Evolutionary conservation across 92 coral and sea anemone genomes (phyloP).

Genomic region (Zoanthus sansibaricus): DNA sequence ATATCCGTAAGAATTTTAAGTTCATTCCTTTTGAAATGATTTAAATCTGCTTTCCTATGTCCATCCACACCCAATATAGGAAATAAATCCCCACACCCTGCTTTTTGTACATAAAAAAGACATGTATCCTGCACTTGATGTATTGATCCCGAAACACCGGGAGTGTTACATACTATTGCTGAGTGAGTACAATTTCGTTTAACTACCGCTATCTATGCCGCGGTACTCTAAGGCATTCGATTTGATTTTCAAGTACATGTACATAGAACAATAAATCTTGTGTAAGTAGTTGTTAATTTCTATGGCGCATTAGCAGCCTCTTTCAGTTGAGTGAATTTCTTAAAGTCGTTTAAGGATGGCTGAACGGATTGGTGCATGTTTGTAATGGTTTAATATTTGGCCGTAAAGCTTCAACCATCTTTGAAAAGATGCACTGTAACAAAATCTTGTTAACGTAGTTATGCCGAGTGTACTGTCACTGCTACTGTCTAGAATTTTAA

Average conservation of each 20-base stretch:
- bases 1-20: too few species aligned
- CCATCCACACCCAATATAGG: too few species aligned
- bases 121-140: constrained; percentile 27
- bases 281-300: background rate
- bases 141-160: constrained; percentile 43
- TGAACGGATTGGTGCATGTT: constrained; percentile 2
- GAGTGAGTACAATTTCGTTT: constrained; percentile 25
- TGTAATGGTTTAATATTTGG: background rate
- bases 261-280: constrained; percentile 16
- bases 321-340: constrained; percentile 7
- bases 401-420: background rate
- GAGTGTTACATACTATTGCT: constrained; percentile 31
- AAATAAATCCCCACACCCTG: too few species aligned
- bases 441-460: background rate
- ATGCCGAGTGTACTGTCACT: background rate
- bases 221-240: constrained; percentile 36
- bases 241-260: constrained; percentile 28
- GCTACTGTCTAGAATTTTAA: background rate
- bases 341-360: background rate
- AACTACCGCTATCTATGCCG: constrained; percentile 25
- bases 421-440: background rate
- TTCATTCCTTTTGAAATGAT: too few species aligned
- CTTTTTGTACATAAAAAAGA: background rate
- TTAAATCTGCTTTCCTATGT: too few species aligned
- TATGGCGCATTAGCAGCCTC: constrained; percentile 13